Evolutionary conservation across 2,797 vertebrate species (phyloP).

Genomic region (Poecilia wingei): DNA sequence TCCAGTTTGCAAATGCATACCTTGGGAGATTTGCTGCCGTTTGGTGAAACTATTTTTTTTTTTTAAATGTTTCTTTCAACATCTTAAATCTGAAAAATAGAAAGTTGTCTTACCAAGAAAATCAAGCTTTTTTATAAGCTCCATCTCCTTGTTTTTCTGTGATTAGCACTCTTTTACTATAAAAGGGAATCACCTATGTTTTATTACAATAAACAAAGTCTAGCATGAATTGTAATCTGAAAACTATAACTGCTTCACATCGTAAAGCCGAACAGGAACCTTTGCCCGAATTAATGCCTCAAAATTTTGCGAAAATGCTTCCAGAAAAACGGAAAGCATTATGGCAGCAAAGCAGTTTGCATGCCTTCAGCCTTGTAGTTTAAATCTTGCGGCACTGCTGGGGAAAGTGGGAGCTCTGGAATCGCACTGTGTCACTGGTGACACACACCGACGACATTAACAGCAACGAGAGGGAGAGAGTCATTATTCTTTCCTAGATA

Average conservation of each 20-base stretch:
- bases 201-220: not conserved
- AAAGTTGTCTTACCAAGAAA: not conserved
- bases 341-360: constrained; percentile 22
- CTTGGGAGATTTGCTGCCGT: not conserved
- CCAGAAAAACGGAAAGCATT: constrained; percentile 4
- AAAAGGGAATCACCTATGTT: not conserved
- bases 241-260: not conserved
- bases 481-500: constrained; percentile 19
- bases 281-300: constrained; percentile 6
- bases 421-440: constrained; percentile 31
- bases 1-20: not conserved
- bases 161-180: not conserved
- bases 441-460: constrained; percentile 10
- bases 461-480: constrained; percentile 2
- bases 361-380: constrained; percentile 5
- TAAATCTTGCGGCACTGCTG: constrained; percentile 24
- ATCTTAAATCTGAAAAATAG: not conserved
- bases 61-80: not conserved
- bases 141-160: not conserved
- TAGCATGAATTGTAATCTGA: not conserved
- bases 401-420: constrained; percentile 6
- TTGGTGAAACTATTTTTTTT: not conserved
- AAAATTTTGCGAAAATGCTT: constrained; percentile 2
- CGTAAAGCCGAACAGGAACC: constrained; percentile 6
- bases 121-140: not conserved